Evolutionary conservation across 2,888 invertebrate species (phyloP).

Genomic region (Icerya purchasi): DNA sequence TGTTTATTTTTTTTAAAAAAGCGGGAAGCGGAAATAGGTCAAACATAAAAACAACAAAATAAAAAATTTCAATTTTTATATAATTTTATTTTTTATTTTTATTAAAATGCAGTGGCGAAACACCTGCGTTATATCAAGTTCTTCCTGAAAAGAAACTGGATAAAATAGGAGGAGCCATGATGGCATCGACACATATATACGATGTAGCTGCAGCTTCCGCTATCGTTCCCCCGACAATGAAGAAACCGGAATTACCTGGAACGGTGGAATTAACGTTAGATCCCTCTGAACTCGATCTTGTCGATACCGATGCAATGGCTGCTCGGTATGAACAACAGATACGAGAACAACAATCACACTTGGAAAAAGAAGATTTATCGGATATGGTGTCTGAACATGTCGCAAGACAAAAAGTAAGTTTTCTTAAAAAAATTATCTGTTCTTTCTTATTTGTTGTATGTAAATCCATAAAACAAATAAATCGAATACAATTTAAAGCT

Average conservation of each 20-base stretch:
- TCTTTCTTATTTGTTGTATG: too few species aligned
- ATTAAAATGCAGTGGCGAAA: constrained; percentile 44
- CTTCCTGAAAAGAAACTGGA: constrained; percentile 85
- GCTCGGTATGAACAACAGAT: constrained; percentile 89
- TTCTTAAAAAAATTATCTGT: too few species aligned
- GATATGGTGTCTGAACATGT: constrained; percentile 98
- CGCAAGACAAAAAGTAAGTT: constrained; percentile 69
- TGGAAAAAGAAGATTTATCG: constrained; percentile 82
- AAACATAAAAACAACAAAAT: too few species aligned
- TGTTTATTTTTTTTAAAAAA: too few species aligned
- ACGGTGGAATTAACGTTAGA: constrained; percentile 88
- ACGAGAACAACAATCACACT: constrained; percentile 70
- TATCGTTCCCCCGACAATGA: constrained; percentile 10
- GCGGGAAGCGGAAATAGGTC: too few species aligned
- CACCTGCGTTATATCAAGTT: constrained; percentile 85
- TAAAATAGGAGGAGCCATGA: constrained; percentile 74
- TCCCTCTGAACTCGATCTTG: constrained; percentile 81
- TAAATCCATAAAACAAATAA: too few species aligned
- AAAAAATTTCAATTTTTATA: too few species aligned
- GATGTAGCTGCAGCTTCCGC: constrained; percentile 53
- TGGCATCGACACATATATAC: constrained; percentile 96
- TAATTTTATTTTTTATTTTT: too few species aligned
- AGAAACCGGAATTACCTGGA: constrained; percentile 32
- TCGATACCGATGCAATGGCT: constrained; percentile 90
- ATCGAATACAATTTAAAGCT: too few species aligned